Evolutionary conservation across 2,797 vertebrate genomes (phyloP), one percentile per base, ranked within the genome.

Genomic region (Dipus sagitta): DNA sequence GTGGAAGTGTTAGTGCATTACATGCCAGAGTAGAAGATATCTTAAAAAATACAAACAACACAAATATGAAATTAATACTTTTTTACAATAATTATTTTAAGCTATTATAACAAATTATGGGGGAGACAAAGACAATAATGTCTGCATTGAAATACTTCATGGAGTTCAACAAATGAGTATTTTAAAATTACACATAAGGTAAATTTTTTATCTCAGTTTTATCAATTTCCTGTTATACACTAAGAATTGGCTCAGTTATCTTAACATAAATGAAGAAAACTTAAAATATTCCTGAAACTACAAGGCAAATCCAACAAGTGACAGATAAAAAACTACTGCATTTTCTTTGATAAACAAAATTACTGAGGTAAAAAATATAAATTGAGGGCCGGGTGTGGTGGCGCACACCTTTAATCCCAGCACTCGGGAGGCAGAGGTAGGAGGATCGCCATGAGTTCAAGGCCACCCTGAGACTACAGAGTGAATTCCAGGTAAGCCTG

Each of bases 331-430:
- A 38, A 4, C 8, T 6, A 85, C 28, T 82, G 20, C 5, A 92
- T 75, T 94, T 97, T 91, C 10, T 86, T 72, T 82, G 79, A 86
- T 54, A 92, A 94, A 90, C 0, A 92, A 28, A 34, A 60, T 67
- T 65, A 84, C 28, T 93, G 83, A 80, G 86, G 47, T 92, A 83
- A 92, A 89, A 94, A 76, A 84, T 38, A 20, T 68, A 87, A 92
- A 28, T 14, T 88, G 64, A 6, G 38, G 38, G 38, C 38, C 38
- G 6, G 38, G 38, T 6, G 6, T 38, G 38, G 38, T 38, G 38
- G 38, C 38, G 6, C 6, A 38, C 38, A 38, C 38, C 38, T 38
- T 38, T 38, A 38, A 38, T 38, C 3, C 38, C 6, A 38, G 38
- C 38, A 38, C 38, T 38, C 38, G 6, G 38, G 38, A 38, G 38